Percentiles rank a stretch among this genome's conserved stretches.
Conservation (phyloP, 2,888 invertebrate genomes). For the Carcina quercana region DNA sequence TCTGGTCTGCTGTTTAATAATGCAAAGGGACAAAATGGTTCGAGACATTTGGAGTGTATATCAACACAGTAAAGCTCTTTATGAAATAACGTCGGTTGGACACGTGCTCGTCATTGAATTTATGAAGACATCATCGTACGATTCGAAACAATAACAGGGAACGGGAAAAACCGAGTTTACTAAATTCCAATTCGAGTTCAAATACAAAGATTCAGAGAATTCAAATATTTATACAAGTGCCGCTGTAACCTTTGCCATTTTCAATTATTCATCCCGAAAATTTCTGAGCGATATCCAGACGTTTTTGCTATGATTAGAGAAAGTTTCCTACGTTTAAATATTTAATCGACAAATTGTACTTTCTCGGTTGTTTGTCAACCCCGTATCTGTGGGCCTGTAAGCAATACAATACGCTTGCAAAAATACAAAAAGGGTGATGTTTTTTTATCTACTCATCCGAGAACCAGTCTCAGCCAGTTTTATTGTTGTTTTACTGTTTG, state of each 20-base stretch:
- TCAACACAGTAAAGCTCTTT: no score
- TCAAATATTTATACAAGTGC: conserved; percentile 28
- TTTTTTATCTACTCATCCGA: conserved; percentile 35
- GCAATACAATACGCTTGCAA: conserved; percentile 9
- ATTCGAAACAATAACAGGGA: not conserved
- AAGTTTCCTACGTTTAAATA: not conserved
- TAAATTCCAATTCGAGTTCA: conserved; percentile 15
- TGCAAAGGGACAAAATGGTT: no score
- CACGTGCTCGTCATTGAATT: not conserved
- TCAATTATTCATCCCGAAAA: conserved; percentile 11
- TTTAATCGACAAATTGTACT: not conserved
- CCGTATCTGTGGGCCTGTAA: not conserved
- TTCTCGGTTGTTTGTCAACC: not conserved
- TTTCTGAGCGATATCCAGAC: not conserved
- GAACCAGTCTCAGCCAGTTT: conserved; percentile 54
- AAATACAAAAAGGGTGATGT: conserved; percentile 23
- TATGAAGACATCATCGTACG: no score
- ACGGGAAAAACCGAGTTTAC: conserved; percentile 9
- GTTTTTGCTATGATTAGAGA: not conserved
- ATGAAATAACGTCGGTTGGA: no score
- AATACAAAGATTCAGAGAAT: conserved; percentile 18
- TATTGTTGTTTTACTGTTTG: conserved; percentile 60
- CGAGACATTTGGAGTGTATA: no score
- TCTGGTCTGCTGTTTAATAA: no score
- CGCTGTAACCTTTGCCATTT: conserved; percentile 15